phyloP scores from a whole-genome alignment of 2,797 vertebrate species.

The Centroberyx gerrardi region DNA sequence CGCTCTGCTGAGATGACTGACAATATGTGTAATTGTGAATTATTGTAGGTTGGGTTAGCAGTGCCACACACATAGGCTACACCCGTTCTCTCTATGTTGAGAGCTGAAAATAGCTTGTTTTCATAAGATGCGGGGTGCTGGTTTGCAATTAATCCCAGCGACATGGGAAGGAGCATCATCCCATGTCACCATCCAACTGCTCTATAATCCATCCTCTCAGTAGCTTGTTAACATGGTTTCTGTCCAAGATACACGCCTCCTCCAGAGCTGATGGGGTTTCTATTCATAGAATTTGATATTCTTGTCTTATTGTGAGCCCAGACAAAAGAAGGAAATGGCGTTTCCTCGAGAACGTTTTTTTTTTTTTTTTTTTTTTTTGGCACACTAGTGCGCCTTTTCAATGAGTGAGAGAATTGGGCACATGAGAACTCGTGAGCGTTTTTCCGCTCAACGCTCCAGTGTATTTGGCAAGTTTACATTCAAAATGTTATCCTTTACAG shows the following conservation, averaged over 20 bases:
- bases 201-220: slow-evolving; percentile 61
- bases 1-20: slow-evolving; percentile 14
- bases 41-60: neutral
- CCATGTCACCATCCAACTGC: slow-evolving; percentile 45
- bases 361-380: slow-evolving; percentile 36
- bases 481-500: slow-evolving; percentile 26
- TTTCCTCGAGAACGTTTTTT: slow-evolving; percentile 59
- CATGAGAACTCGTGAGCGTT: slow-evolving; percentile 28
- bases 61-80: neutral
- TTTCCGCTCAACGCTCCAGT: slow-evolving; percentile 32
- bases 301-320: slow-evolving; percentile 65
- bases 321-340: slow-evolving; percentile 60
- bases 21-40: slow-evolving; percentile 21
- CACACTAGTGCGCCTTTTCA: slow-evolving; percentile 49
- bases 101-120: slow-evolving; percentile 5
- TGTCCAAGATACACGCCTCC: slow-evolving; percentile 61
- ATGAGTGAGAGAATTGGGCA: slow-evolving; percentile 31
- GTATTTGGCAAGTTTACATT: slow-evolving; percentile 52
- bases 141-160: slow-evolving; percentile 29
- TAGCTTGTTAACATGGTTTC: slow-evolving; percentile 62
- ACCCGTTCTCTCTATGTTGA: neutral
- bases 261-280: slow-evolving; percentile 65
- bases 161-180: slow-evolving; percentile 8
- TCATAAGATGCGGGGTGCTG: neutral
- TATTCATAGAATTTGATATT: slow-evolving; percentile 69